Evolutionary conservation across 2,113 vertebrate genomes (phyloP), one percentile per base, ranked within the genome.

Genomic region (Carettochelys insculpta): DNA sequence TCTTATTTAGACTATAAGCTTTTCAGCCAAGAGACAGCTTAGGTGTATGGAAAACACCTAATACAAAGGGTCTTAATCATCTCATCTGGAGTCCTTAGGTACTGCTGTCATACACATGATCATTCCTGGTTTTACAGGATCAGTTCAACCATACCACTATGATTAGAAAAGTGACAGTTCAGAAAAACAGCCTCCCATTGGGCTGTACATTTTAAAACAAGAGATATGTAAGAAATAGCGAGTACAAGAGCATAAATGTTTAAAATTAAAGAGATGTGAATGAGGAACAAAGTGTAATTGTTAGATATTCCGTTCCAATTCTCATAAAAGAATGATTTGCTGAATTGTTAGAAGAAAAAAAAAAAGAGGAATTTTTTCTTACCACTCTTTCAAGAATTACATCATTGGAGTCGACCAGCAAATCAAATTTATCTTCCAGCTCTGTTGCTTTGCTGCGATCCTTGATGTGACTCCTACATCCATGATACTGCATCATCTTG

Each of bases 361-460:
- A 2, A 82, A 7, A 3, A 31, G 82, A 54, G n/a, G 73, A 43
- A 48, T 73, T 52, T 75, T 8, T 58, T 95, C 98, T 94, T 98
- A 99, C 99, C 98, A 99, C 99, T 99, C 97, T 98, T 96, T 99
- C 99, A 5, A 99, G 97, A 95, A 99, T 99, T 52, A 97, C 86
- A 3, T 99, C 99, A 3, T 99, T 99, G 22, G 99, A 97, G 51
- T 99, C 99, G 20, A 99, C 98, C 22, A 99, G 96, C 94, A 99
- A 91, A 89, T 99, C 99, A 84, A 99, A 99, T 82, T 98, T 98
- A 91, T 99, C 99, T 90, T 99, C 99, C 93, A 99, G 83, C 12
- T 98, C 99, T 0, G 98, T 99, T 88, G 98, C 97, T 91, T 98
- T 99, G 91, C 95, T 98, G 53, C 52, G 93, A 90, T 98, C 98